phyloP scores from a whole-genome alignment of 1,140 invertebrate genomes.

The Microplitis mediator region DNA sequence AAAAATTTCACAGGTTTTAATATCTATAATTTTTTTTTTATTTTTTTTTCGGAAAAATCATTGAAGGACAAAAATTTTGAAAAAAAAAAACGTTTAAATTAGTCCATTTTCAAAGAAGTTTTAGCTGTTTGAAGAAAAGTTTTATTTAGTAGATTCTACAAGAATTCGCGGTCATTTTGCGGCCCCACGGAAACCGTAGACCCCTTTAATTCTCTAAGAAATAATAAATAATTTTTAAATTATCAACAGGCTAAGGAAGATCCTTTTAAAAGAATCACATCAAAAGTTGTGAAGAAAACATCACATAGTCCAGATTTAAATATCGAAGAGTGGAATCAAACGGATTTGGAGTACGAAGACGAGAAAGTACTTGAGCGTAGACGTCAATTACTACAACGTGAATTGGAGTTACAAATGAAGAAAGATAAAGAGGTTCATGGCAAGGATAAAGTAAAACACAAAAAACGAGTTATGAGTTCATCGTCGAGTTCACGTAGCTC shows the following conservation, averaged over 20 bases:
- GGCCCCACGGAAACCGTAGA: no score
- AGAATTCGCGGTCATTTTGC: no score
- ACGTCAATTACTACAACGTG: slow-evolving; percentile 75
- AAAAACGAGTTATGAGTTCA: slow-evolving; percentile 70
- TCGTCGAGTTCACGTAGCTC: slow-evolving; percentile 71
- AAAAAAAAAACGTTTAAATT: no score
- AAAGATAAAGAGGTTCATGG: slow-evolving; percentile 68
- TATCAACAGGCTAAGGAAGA: slow-evolving; percentile 64
- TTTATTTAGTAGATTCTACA: no score
- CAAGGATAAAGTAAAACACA: slow-evolving; percentile 58
- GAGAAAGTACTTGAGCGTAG: slow-evolving; percentile 80
- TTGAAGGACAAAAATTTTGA: no score
- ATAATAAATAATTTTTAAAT: background rate
- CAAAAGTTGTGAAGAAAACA: slow-evolving; percentile 69
- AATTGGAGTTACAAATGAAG: slow-evolving; percentile 77
- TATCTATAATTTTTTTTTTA: no score
- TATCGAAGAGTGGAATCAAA: slow-evolving; percentile 78
- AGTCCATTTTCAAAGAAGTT: no score
- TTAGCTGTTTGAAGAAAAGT: no score
- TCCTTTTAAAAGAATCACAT: slow-evolving; percentile 69
- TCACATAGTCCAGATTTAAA: slow-evolving; percentile 70
- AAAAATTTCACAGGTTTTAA: no score
- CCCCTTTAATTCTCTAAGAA: no score
- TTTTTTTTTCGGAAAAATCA: no score
- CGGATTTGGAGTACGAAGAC: slow-evolving; percentile 81